Conservation (phyloP, 1,140 invertebrate genomes). For the Drosophila rhopaloa region DNA sequence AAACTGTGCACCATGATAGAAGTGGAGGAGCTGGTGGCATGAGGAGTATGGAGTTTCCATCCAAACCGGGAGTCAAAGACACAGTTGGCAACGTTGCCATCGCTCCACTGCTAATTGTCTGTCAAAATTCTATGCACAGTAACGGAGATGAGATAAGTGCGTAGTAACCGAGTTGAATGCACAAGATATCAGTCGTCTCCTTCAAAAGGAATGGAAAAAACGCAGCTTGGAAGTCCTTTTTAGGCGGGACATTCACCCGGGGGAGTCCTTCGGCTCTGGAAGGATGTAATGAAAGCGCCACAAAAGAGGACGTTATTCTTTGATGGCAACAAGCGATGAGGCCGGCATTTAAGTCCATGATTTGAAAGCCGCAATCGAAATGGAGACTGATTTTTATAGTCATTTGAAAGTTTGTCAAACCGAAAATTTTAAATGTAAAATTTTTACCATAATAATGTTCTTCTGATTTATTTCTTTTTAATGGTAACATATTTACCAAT, state of each 20-base stretch:
- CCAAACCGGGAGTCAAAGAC: slow-evolving; percentile 26
- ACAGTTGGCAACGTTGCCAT: slow-evolving; percentile 63
- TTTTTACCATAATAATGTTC: too few species aligned
- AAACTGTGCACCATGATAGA: slow-evolving; percentile 49
- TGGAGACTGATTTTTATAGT: slow-evolving; percentile 24
- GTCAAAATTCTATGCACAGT: slow-evolving; percentile 74
- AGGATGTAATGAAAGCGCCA: slow-evolving; percentile 28
- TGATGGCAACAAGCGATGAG: slow-evolving; percentile 19
- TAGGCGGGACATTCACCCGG: slow-evolving; percentile 32
- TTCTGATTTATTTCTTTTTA: too few species aligned
- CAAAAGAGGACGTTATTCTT: slow-evolving; percentile 34
- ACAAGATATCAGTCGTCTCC: slow-evolving; percentile 54
- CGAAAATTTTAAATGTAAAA: neutral
- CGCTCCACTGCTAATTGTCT: slow-evolving; percentile 75
- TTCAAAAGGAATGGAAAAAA: slow-evolving; percentile 27
- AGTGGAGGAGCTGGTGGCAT: neutral
- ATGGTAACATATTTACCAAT: too few species aligned
- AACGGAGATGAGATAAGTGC: slow-evolving; percentile 77
- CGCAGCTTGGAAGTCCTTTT: slow-evolving; percentile 24
- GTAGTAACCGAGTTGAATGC: slow-evolving; percentile 69
- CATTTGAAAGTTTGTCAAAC: neutral
- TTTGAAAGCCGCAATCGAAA: slow-evolving; percentile 15
- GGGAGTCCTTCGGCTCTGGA: neutral
- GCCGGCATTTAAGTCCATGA: slow-evolving; percentile 29
- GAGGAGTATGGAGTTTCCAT: neutral